phyloP scores from a whole-genome alignment of 2,113 vertebrate genomes.

The Chitala chitala region DNA sequence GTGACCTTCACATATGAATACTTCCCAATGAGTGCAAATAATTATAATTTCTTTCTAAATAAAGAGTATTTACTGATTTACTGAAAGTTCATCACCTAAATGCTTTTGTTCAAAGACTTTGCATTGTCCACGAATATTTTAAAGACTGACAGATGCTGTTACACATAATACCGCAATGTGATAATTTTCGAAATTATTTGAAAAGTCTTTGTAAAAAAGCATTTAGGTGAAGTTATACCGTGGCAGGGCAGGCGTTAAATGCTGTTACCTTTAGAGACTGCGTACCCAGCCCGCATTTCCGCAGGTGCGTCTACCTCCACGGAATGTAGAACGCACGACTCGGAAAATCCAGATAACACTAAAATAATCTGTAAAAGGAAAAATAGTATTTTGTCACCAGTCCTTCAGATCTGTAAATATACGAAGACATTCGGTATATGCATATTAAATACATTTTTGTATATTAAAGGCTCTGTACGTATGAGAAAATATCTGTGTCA shows the following conservation, averaged over 20 bases:
- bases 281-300: slow-evolving; percentile 30
- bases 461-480: too few species aligned
- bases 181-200: neutral
- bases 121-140: too few species aligned
- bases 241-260: neutral
- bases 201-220: too few species aligned
- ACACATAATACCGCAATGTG: too few species aligned
- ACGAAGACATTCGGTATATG: neutral
- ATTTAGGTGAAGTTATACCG: too few species aligned
- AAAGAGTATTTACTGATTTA: neutral
- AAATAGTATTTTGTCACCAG: neutral
- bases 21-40: too few species aligned
- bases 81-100: too few species aligned
- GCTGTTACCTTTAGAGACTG: slow-evolving; percentile 35
- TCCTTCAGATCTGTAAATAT: neutral
- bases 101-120: too few species aligned
- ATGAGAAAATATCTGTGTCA: too few species aligned
- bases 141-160: too few species aligned
- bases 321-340: slow-evolving; percentile 37
- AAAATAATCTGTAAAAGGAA: slow-evolving; percentile 23
- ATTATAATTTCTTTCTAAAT: too few species aligned
- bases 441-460: neutral
- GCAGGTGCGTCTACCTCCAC: slow-evolving; percentile 35
- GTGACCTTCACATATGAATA: neutral
- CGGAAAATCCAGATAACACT: slow-evolving; percentile 27